Conservation (phyloP, 2,797 vertebrate genomes). For the Dipus sagitta region DNA sequence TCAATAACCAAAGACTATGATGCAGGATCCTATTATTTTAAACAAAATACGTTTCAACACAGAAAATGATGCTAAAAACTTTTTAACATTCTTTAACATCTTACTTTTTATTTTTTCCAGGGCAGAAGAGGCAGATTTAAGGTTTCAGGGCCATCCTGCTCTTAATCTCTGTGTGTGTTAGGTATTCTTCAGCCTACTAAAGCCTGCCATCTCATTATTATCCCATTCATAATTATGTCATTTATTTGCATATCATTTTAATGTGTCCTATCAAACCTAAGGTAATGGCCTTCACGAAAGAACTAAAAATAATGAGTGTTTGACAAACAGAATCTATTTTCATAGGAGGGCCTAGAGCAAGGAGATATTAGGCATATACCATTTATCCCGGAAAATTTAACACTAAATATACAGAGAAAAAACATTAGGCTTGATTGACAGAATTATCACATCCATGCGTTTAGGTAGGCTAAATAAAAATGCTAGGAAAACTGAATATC, state of each 20-base stretch:
- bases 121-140: not conserved
- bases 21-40: not conserved
- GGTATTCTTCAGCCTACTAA: not conserved
- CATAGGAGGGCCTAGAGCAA: not conserved
- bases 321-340: constrained; percentile 53
- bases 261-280: constrained; percentile 32
- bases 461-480: constrained; percentile 9
- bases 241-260: constrained; percentile 56
- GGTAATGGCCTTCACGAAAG: constrained; percentile 52
- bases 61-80: not conserved
- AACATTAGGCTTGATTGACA: not conserved
- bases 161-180: constrained; percentile 33
- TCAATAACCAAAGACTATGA: not conserved
- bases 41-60: constrained; percentile 35
- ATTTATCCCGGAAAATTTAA: constrained; percentile 63
- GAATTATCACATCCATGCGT: not conserved
- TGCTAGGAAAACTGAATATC: not conserved
- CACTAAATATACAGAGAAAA: not conserved
- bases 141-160: not conserved
- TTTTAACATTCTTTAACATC: not conserved
- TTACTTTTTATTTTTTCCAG: not conserved
- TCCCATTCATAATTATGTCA: constrained; percentile 35
- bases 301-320: constrained; percentile 65
- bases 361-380: not conserved
- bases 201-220: constrained; percentile 33